Evolutionary conservation across 2,888 invertebrate species (phyloP).

Genomic region (Melipona bicolor): DNA sequence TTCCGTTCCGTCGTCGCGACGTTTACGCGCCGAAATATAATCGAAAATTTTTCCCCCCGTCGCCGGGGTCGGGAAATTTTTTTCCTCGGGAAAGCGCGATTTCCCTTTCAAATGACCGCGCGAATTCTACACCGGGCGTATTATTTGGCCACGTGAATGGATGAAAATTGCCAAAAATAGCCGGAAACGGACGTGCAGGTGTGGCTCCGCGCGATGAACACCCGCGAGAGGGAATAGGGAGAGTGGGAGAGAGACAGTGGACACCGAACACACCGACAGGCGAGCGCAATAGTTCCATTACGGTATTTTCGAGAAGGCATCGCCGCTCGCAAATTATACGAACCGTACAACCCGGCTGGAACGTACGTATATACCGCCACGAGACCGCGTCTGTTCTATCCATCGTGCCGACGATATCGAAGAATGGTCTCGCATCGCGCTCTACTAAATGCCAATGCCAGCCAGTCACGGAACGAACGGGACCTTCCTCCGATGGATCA

Average conservation of each 20-base stretch:
- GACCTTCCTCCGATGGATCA: slow-evolving; percentile 3
- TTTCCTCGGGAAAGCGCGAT: slow-evolving; percentile 60
- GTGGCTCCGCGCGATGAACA: slow-evolving; percentile 49
- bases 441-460: slow-evolving; percentile 28
- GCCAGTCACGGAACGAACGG: neutral
- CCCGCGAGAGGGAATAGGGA: neutral
- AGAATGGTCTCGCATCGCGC: slow-evolving; percentile 32
- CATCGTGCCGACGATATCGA: slow-evolving; percentile 17
- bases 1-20: slow-evolving; percentile 65
- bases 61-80: slow-evolving; percentile 22
- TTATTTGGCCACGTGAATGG: slow-evolving; percentile 70
- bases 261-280: neutral
- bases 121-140: slow-evolving; percentile 42
- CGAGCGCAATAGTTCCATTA: slow-evolving; percentile 60
- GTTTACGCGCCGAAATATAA: slow-evolving; percentile 52
- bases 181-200: slow-evolving; percentile 72
- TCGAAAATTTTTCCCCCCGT: slow-evolving; percentile 52
- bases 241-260: neutral
- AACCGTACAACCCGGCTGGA: slow-evolving; percentile 30
- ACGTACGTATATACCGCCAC: slow-evolving; percentile 16
- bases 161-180: slow-evolving; percentile 78
- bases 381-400: slow-evolving; percentile 32
- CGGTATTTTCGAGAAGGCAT: slow-evolving; percentile 55
- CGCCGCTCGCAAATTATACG: slow-evolving; percentile 59
- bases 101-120: slow-evolving; percentile 68